Percentiles rank a stretch among this genome's conserved stretches.
phyloP scores from a whole-genome alignment of 2,888 invertebrate species.

The Drosophila leonis region DNA sequence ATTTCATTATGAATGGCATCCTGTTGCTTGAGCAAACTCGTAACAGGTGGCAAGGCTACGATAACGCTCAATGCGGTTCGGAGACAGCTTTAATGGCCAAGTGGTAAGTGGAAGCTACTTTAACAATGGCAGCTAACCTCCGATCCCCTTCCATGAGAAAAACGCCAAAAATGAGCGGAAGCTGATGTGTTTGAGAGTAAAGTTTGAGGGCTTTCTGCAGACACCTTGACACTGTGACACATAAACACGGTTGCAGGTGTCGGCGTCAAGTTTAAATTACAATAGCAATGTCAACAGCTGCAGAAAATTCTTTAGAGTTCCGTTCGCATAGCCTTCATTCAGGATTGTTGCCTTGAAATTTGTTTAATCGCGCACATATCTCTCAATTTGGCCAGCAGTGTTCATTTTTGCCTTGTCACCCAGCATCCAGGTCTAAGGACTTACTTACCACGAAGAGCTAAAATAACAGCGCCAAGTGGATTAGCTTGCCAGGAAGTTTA shows the following conservation, averaged over 20 bases:
- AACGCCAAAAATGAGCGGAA: slow-evolving; percentile 34
- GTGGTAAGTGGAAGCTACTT: slow-evolving; percentile 12
- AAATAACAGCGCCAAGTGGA: slow-evolving; percentile 37
- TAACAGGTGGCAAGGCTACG: slow-evolving; percentile 82
- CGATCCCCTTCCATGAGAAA: slow-evolving; percentile 3
- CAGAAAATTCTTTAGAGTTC: slow-evolving; percentile 16
- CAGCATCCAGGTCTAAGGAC: neutral
- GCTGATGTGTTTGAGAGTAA: slow-evolving; percentile 30
- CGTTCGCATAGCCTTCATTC: slow-evolving; percentile 23
- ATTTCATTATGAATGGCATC: slow-evolving; percentile 77
- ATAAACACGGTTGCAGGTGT: slow-evolving; percentile 41
- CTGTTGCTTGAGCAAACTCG: slow-evolving; percentile 78
- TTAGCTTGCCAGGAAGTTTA: slow-evolving; percentile 35
- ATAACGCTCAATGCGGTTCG: slow-evolving; percentile 24
- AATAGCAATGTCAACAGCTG: slow-evolving; percentile 20
- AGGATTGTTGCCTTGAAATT: slow-evolving; percentile 63
- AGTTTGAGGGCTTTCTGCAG: slow-evolving; percentile 31
- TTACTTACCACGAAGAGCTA: slow-evolving; percentile 6
- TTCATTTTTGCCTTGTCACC: slow-evolving; percentile 7
- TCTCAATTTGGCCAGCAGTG: slow-evolving; percentile 18
- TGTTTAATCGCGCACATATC: slow-evolving; percentile 21
- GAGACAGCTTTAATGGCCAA: slow-evolving; percentile 60
- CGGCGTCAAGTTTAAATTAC: slow-evolving; percentile 37
- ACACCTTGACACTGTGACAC: slow-evolving; percentile 75
- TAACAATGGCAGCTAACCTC: slow-evolving; percentile 14